Evolutionary conservation across 2,797 vertebrate species (phyloP).

Genomic region (Brotula barbata): DNA sequence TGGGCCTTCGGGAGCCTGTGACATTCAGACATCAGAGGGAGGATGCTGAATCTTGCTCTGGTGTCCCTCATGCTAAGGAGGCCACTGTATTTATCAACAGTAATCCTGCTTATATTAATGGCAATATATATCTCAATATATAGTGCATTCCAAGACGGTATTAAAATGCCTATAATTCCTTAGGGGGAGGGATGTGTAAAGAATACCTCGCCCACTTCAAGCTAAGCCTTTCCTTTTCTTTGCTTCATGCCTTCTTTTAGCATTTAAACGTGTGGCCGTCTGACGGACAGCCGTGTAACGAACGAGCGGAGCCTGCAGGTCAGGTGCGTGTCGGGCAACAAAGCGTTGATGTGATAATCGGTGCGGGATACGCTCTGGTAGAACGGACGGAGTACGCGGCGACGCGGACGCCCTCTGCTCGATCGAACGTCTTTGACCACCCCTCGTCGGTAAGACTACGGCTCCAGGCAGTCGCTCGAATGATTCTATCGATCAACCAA

Average conservation of each 20-base stretch:
- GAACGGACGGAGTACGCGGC: conserved; percentile 27
- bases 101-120: conserved; percentile 84
- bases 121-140: conserved; percentile 82
- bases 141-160: conserved; percentile 83
- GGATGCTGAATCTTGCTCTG: conserved; percentile 63
- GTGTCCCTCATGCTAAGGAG: conserved; percentile 76
- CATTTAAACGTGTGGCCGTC: conserved; percentile 42
- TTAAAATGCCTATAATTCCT: conserved; percentile 76
- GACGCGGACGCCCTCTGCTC: conserved; percentile 23
- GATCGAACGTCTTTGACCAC: conserved; percentile 44
- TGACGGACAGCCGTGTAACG: conserved; percentile 63
- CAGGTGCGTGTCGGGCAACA: conserved; percentile 61
- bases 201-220: conserved; percentile 74
- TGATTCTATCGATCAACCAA: conserved; percentile 30
- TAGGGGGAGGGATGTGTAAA: conserved; percentile 70
- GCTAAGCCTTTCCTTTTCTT: conserved; percentile 64
- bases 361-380: conserved; percentile 18
- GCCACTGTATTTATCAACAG: conserved; percentile 83
- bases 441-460: conserved; percentile 29
- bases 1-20: conserved; percentile 41
- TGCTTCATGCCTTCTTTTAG: conserved; percentile 58
- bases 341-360: conserved; percentile 1
- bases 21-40: conserved; percentile 50
- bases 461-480: conserved; percentile 31
- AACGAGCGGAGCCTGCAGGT: conserved; percentile 71